Base-by-base conservation (phyloP, 1,140 invertebrate genomes). In the Hyposmocoma kahamanoa region DNA sequence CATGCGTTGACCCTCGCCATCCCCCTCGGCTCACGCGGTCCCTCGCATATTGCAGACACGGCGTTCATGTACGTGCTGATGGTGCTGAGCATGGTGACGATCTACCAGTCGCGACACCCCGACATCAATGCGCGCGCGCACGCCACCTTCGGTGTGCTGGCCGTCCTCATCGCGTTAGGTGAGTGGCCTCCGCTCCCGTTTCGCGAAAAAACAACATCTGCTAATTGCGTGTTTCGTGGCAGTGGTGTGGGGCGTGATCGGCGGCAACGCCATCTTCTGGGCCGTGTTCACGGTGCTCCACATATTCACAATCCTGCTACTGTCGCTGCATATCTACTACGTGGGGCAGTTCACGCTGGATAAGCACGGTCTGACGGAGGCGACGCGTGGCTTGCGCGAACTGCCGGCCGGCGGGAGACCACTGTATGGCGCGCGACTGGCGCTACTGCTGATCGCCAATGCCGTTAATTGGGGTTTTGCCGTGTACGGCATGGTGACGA, bases 1-100 rank as follows among this genome's bases (percentile, higher is more conserved):
- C 24, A 26, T 10, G 32, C 32, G 11, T 13, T 30, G 28, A 10
- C 13, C 2, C 13, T 13, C 28, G 28, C 28, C 28, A 30, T 1
- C 28, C 13, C 10, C 28, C 32, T 8, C 32, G n/a, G 2, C 32
- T 15, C 10, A 10, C 32, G 6, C 32, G 15, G 1, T 15, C 32
- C 10, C 10, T 13, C 13, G 24, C 28, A 13, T 47, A 8, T 90
- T 89, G 52, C 84, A 96, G 96, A 97, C 86, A 95, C 95, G 18
- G 93, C 95, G 64, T 97, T 97, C 69, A 97, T 97, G 96, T 97
- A 97, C 75, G 91, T 97, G 26, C 95, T 96, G 76, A 90, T 94
- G 10, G 92, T 95, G 47, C 73, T 98, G 10, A 93, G 91, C 59
- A 97, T 97, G 91, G 88, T 97, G 42, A 96, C 96, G 87, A 93